Evolutionary conservation across 2,797 vertebrate species (phyloP).

Genomic region (Octomys mimax): DNA sequence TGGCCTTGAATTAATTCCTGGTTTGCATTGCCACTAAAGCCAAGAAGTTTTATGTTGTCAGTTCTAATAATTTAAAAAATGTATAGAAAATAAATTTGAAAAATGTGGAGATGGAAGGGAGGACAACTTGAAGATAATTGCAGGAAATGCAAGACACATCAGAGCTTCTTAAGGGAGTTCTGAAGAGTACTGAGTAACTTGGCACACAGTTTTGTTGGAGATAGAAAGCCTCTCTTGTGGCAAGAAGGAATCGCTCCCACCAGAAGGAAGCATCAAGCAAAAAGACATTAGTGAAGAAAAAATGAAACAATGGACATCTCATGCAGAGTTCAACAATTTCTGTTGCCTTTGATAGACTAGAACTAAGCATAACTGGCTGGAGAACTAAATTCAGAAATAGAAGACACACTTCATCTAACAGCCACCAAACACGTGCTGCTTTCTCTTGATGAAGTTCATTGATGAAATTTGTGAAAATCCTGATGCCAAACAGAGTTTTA

Average conservation of each 20-base stretch:
- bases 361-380: background rate
- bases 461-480: background rate
- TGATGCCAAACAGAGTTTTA: background rate
- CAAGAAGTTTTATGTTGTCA: constrained; percentile 5
- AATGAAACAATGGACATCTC: background rate
- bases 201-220: background rate
- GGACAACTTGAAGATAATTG: background rate
- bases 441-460: background rate
- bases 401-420: background rate
- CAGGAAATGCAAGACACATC: background rate
- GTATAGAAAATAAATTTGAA: constrained; percentile 30
- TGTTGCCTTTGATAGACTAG: background rate
- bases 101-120: background rate
- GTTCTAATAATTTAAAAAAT: constrained; percentile 45
- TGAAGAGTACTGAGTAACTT: background rate
- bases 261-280: background rate
- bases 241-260: background rate
- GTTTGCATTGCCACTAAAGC: background rate
- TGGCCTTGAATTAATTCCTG: background rate
- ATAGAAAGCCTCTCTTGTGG: background rate
- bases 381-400: background rate
- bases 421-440: background rate
- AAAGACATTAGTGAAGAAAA: background rate
- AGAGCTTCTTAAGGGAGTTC: background rate
- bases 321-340: background rate